Evolutionary conservation across 2,888 invertebrate genomes (phyloP), one percentile per base, ranked within the genome.

Genomic region (Melieria picta): DNA sequence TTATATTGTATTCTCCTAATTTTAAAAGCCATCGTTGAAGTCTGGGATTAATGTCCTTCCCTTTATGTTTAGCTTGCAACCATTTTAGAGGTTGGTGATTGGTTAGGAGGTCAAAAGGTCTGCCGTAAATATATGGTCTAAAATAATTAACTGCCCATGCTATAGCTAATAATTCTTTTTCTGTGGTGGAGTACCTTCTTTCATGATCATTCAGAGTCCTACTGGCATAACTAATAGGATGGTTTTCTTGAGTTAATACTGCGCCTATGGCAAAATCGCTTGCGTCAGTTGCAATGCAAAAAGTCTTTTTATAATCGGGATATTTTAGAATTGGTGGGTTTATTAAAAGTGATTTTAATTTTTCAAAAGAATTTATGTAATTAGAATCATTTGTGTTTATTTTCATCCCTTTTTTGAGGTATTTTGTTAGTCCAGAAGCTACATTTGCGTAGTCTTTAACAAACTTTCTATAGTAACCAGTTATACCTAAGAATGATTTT

Each of bases 121-220:
- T 47, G 48, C 67, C 65, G 46, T 71, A 66, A 43, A 74, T 63
- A 67, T 74, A 75, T 62, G 71, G 72, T 10, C 67, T 58, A 67
- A 68, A 74, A 45, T 71, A 71, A 48, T 52, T 64, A 11, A 70
- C 16, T 16, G 16, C 16, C 16, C 16, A 16, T 16, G 1, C 16
- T 16, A 16, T 16, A 16, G 16, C 16, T 16, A 16, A 16, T 16
- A 16, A 16, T 16, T 16, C 16, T 16, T 16, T 16, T 16, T 16
- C 16, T 16, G 16, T 16, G 16, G 16, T 16, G 16, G 16, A 16
- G 16, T 16, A 16, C 16, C 16, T 16, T 16, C 16, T 72, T 30
- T 74, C 74, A 52, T 73, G 73, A 50, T 76, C 72, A 56, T 74
- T 75, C 45, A 75, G 56, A 9, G 75, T 72, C 45, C 74, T 69